phyloP scores from a whole-genome alignment of 1,140 invertebrate species.

The Drosophila orosa region DNA sequence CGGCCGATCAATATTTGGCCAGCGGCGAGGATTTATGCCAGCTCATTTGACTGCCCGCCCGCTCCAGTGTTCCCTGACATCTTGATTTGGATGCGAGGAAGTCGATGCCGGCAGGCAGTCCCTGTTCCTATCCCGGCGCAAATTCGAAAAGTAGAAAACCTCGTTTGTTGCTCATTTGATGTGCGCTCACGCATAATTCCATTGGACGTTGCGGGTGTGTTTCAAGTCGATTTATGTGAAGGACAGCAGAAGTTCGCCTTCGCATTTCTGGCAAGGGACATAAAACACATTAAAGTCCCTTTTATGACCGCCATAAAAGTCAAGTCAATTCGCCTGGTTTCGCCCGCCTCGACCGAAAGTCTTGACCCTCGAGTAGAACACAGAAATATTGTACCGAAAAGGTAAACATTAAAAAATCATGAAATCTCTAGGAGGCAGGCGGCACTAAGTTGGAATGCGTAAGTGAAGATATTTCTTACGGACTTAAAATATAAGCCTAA shows the following conservation, averaged over 20 bases:
- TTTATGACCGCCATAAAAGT: slow-evolving; percentile 76
- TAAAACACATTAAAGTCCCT: slow-evolving; percentile 77
- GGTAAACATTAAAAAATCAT: slow-evolving; percentile 56
- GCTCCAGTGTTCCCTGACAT: slow-evolving; percentile 44
- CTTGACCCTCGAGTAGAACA: slow-evolving; percentile 41
- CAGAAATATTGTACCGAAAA: slow-evolving; percentile 31
- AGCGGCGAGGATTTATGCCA: slow-evolving; percentile 64
- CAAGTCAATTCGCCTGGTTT: slow-evolving; percentile 61
- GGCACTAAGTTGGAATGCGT: slow-evolving; percentile 13
- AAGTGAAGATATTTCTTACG: slow-evolving; percentile 31
- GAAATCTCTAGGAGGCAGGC: slow-evolving; percentile 34
- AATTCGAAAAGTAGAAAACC: slow-evolving; percentile 54
- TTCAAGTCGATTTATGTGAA: slow-evolving; percentile 66
- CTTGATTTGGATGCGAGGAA: slow-evolving; percentile 63
- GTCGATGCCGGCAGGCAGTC: slow-evolving; percentile 27
- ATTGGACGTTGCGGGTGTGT: slow-evolving; percentile 44
- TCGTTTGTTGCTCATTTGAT: slow-evolving; percentile 51
- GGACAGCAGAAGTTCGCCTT: slow-evolving; percentile 48
- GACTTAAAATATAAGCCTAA: slow-evolving; percentile 19
- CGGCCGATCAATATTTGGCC: slow-evolving; percentile 54
- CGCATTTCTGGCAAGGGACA: slow-evolving; percentile 39
- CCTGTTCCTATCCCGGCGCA: slow-evolving; percentile 21
- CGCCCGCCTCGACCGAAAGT: slow-evolving; percentile 6
- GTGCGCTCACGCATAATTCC: slow-evolving; percentile 67
- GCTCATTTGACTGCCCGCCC: slow-evolving; percentile 63